phyloP scores from a whole-genome alignment of 2,888 invertebrate species.

The Cremastinae sp. region DNA sequence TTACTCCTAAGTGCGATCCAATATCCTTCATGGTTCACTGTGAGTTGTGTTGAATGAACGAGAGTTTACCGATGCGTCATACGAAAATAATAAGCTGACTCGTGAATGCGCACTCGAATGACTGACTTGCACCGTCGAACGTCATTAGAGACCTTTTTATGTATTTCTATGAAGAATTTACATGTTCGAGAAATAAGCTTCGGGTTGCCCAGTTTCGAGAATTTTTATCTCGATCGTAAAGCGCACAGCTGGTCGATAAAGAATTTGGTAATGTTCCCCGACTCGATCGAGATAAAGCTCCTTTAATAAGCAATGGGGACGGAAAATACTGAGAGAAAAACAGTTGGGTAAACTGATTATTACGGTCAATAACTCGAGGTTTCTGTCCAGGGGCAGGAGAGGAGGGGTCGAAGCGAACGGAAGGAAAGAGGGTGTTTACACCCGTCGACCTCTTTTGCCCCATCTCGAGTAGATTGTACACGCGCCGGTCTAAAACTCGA shows the following conservation, averaged over 20 bases:
- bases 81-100: background rate
- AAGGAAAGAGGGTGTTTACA: background rate
- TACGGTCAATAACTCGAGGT: constrained; percentile 43
- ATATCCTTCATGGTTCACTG: constrained; percentile 7
- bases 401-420: background rate
- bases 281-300: constrained; percentile 16
- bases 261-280: constrained; percentile 18
- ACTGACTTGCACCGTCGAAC: background rate
- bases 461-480: constrained; percentile 1
- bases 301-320: constrained; percentile 26
- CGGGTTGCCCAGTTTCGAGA: too few relatives aligned
- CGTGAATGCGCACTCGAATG: background rate
- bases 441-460: constrained; percentile 21
- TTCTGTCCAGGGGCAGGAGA: constrained; percentile 18
- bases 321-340: constrained; percentile 37
- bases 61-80: constrained; percentile 13
- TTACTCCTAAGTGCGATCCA: constrained; percentile 3
- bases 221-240: background rate
- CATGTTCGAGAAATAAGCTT: too few relatives aligned
- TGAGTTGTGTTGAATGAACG: constrained; percentile 21
- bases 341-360: constrained; percentile 37
- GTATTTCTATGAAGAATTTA: too few relatives aligned
- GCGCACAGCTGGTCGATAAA: background rate
- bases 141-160: too few relatives aligned
- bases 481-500: constrained; percentile 7